A percentile compares a stretch with the other conserved stretches of the same genome.
These are phyloP conservation scores for Hemibagrus guttatus DNA, from an alignment of 2,797 vertebrate genomes.

Conservation along the genomic window DNA sequence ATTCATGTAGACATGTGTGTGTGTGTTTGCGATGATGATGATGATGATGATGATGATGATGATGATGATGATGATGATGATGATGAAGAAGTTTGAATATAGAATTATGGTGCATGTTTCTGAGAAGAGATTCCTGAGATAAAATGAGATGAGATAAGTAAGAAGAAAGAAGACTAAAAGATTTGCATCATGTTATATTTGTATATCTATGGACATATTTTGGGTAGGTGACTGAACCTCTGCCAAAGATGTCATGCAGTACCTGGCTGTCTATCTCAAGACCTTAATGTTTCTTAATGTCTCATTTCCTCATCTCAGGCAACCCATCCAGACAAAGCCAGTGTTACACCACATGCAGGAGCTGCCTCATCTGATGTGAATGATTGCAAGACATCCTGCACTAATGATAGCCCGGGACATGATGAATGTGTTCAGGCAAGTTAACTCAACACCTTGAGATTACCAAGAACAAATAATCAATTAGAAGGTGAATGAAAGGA, in stretches of 20 bases:
- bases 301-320: neutral
- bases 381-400: neutral
- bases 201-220: neutral
- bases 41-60: slow-evolving; percentile 14
- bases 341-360: neutral
- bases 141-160: neutral
- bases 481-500: neutral
- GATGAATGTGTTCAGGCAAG: neutral
- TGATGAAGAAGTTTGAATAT: slow-evolving; percentile 41
- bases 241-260: neutral
- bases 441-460: neutral
- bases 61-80: neutral
- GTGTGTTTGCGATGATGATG: neutral
- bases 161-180: neutral
- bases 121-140: neutral
- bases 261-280: neutral
- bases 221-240: neutral
- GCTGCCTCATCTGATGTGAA: neutral
- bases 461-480: neutral
- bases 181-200: neutral
- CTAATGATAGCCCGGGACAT: neutral
- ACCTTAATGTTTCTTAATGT: neutral
- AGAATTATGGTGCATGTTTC: slow-evolving; percentile 19
- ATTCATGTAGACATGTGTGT: neutral
- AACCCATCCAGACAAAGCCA: neutral